A percentile compares a stretch with the other conserved stretches of the same genome.
Evolutionary conservation across 2,797 vertebrate genomes (phyloP).

Genomic region (Emydoidea blandingii): DNA sequence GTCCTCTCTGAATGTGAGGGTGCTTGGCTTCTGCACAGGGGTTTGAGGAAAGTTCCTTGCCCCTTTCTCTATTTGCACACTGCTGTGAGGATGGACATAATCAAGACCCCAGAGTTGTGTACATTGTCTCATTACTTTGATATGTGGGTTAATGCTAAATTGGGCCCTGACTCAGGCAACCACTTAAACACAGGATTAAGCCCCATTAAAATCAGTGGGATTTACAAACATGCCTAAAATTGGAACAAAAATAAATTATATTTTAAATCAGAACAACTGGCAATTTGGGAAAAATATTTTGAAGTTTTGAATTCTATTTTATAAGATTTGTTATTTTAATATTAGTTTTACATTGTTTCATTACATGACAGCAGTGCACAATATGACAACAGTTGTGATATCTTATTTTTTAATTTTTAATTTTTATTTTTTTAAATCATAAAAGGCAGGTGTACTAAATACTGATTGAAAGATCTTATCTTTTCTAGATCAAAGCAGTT

Average conservation of each 20-base stretch:
- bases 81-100: background rate
- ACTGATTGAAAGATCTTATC: background rate
- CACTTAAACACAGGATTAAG: background rate
- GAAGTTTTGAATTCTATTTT: background rate
- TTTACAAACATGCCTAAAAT: background rate
- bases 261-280: background rate
- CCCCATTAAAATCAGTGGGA: background rate
- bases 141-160: background rate
- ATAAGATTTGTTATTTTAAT: background rate
- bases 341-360: background rate
- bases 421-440: background rate
- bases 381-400: background rate
- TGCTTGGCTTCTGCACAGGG: background rate
- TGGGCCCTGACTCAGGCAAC: background rate
- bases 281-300: background rate
- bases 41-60: background rate
- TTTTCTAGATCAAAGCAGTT: background rate
- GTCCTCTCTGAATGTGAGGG: background rate
- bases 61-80: background rate
- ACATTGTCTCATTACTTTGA: background rate
- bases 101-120: background rate
- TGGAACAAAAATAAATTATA: background rate
- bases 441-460: background rate
- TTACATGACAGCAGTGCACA: background rate
- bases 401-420: background rate